Base-by-base conservation (phyloP, 2,113 vertebrate genomes). In the Carlito syrichta region DNA sequence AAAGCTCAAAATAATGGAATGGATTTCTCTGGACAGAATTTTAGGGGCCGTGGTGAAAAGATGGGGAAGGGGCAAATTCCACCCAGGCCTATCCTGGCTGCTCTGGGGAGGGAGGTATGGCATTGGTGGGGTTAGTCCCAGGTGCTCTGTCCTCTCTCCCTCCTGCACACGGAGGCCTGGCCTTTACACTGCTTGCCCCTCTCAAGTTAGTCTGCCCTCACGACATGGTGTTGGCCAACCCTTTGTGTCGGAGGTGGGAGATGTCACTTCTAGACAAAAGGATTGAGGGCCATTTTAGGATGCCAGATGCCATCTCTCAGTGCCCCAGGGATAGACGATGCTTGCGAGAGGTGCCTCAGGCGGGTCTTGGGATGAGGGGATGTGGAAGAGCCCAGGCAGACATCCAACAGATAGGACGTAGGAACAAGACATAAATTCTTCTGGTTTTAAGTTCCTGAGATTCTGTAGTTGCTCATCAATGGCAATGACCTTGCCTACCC, bases 321-420 rank as follows among this genome's bases (percentile, higher is more conserved):
- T 6, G 45, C 35, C 66, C 54, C 56, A 54, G n/a, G 68, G 62
- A 43, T 9, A 91, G 54, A 17, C 5, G 3, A 56, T 1, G 14
- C 30, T 1, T 16, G n/a, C 14, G 56, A 30, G 56, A 48, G 32
- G 74, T 32, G 35, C 68, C 63, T 10, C 0, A 6, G 68, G 56
- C 30, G n/a, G 73, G 85, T 23, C 43, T 66, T 48, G 20, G 9
- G 52, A 52, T 10, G 45, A 16, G 43, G 22, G 48, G 54, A 45
- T 6, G 8, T 17, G 56, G 40, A 13, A 54, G 9, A n/a, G 32
- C 62, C n/a, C 20, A 4, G 4, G 27, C 3, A 8, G 38, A 32
- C 0, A 38, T 45, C 58, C 23, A 3, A 60, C 1, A 20, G 35
- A 35, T 7, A 56, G 63, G 7, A 56, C 1, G 11, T 1, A 4